A percentile compares a stretch with the other conserved stretches of the same genome.
phyloP scores from a whole-genome alignment of 2,888 invertebrate species.

The Xanthorhoe designata region DNA sequence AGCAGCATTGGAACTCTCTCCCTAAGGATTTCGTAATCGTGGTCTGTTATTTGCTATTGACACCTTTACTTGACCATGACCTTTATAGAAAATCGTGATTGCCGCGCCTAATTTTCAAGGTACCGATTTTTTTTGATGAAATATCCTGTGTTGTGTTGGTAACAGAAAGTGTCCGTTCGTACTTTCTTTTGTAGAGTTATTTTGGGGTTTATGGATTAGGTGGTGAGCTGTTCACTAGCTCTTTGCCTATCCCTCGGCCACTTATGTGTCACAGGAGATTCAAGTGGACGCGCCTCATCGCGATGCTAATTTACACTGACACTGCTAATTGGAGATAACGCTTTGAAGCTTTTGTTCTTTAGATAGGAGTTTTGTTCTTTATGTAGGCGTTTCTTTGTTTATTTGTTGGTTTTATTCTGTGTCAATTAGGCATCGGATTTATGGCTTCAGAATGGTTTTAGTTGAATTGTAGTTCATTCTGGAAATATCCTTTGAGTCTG shows the following conservation, averaged over 20 bases:
- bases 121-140: background rate
- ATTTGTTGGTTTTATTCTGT: slow-evolving; percentile 25
- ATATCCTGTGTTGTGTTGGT: background rate
- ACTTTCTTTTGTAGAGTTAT: background rate
- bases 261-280: slow-evolving; percentile 53
- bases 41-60: too few species aligned
- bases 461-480: slow-evolving; percentile 8
- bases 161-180: background rate
- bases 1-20: too few species aligned
- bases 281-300: slow-evolving; percentile 61
- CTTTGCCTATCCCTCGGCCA: slow-evolving; percentile 41
- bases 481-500: background rate
- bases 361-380: slow-evolving; percentile 19
- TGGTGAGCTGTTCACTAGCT: slow-evolving; percentile 30
- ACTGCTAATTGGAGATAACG: slow-evolving; percentile 52
- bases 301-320: slow-evolving; percentile 64
- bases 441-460: slow-evolving; percentile 18
- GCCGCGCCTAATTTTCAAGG: too few species aligned
- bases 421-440: slow-evolving; percentile 28
- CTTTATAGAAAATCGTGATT: too few species aligned
- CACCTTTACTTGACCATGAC: too few species aligned
- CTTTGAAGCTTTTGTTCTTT: slow-evolving; percentile 43
- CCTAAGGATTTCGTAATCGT: too few species aligned
- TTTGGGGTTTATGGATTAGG: background rate
- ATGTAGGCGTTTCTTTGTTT: slow-evolving; percentile 20